Evolutionary conservation across 2,797 vertebrate species (phyloP), one percentile per base, ranked within the genome.

Genomic region (Acipenser transmontanus): DNA sequence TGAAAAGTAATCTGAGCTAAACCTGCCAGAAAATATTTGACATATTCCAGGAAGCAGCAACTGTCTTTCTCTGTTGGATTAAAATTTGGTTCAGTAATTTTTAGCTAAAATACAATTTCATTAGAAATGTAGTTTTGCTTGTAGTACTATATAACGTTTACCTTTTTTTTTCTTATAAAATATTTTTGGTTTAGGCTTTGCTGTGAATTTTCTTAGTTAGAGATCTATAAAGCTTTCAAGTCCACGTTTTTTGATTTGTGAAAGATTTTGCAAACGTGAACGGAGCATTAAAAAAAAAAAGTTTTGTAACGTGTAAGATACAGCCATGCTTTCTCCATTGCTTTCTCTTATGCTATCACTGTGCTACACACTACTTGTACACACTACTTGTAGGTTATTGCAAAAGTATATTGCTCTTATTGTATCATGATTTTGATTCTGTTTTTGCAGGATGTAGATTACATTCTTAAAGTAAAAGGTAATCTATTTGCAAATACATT

Each of bases 401-500:
- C 77, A 77, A 82, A 82, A 82, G 76, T 69, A 87, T 84, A 87
- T 85, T 88, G 83, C 84, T 89, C 87, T 88, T 88, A 84, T 84
- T 89, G 87, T 90, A 87, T 88, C 86, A 89, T 90, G 88, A 88
- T 87, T 90, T 61, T 61, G 60, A 20, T 61, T 88, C 86, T 90
- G 87, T 91, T 84, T 89, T 88, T 88, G 84, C 86, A 89, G 86
- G 89, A 89, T 92, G 89, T 92, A 90, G 88, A 90, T 91, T 88
- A 88, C 81, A 87, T 91, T 90, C 85, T 92, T 91, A 81, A 84
- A 92, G 86, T 91, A 92, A 92, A 92, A 82, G 78, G 86, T 83
- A 86, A 86, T 82, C 90, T 88, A 89, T 92, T 92, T 91, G 88
- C 89, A 20, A 61, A 61, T 17, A 61, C 11, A 91, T 90, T 92